Evolutionary conservation across 2,113 vertebrate species (phyloP), one percentile per base, ranked within the genome.

Genomic region (Arenaria interpres): DNA sequence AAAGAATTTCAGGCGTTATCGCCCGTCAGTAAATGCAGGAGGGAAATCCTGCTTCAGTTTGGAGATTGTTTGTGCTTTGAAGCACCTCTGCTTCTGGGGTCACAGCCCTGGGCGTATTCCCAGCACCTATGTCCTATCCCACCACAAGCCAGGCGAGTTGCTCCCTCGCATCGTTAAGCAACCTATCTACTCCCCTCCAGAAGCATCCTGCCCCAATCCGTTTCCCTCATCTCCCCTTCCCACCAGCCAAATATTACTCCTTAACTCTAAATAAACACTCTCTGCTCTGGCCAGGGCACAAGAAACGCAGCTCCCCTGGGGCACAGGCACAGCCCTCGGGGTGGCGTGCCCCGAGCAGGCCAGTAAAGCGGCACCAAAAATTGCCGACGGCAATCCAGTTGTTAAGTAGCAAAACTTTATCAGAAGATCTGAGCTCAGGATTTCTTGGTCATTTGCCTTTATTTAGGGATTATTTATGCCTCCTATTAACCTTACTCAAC

Each of bases 381-480:
- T 48, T 10, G 64, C 82, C 7, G 3, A 43, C 60, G 74, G 60
- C 75, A 12, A 81, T 32, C 75, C 68, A 48, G 46, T 68, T 6
- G 3, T 21, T 39, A 92, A 89, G 88, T 19, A 92, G 83, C 85
- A 60, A 63, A 91, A 56, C 82, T 71, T 59, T 63, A 90, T 81
- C 88, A 68, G 92, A 67, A 77, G 74, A 95, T 84, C 85, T 78
- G 83, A 90, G 59, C 37, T 78, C 53, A 68, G 91, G 89, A 95
- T 94, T 96, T 96, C 94, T 90, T 85, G 69, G 81, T 88, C 93
- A 76, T 87, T 95, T 92, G 88, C 80, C 85, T 93, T 92, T 91
- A 85, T 84, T 94, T 80, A 53, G 72, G 41, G 67, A 62, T 86
- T 86, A 95, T 92, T 92, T 93, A 94, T 94, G 88, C 64, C 80